Conservation (phyloP, 2,888 invertebrate genomes). For the Euplagia quadripunctaria region DNA sequence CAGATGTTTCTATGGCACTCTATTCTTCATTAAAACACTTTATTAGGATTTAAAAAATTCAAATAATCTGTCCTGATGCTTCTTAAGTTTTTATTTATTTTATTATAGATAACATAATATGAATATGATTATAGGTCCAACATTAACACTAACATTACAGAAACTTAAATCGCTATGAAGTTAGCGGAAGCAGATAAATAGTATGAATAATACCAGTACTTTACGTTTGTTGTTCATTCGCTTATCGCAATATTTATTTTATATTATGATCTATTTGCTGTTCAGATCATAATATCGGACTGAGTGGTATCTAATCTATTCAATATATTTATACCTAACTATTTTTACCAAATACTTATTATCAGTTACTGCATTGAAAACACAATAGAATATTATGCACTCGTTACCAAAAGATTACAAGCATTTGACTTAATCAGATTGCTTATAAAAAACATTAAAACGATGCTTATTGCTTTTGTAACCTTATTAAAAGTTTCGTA, state of each 20-base stretch:
- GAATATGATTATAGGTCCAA: no score
- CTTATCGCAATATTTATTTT: not conserved
- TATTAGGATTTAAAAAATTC: no score
- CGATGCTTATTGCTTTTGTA: not conserved
- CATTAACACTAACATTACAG: no score
- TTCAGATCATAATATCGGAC: not conserved
- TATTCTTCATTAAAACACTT: no score
- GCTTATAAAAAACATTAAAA: not conserved
- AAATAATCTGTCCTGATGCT: no score
- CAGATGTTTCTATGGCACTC: no score
- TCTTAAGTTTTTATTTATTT: no score
- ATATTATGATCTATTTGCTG: not conserved
- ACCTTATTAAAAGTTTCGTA: no score
- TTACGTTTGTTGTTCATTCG: not conserved
- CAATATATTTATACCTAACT: not conserved
- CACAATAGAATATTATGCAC: not conserved
- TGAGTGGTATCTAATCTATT: not conserved
- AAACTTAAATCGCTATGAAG: not conserved
- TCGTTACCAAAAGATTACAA: not conserved
- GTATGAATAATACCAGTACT: not conserved
- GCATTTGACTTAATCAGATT: not conserved
- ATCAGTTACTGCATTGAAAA: not conserved
- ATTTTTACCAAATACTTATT: not conserved
- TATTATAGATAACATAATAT: no score
- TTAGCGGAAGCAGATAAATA: not conserved